Conservation (phyloP, 2,113 vertebrate genomes). For the Melierax canorus region DNA sequence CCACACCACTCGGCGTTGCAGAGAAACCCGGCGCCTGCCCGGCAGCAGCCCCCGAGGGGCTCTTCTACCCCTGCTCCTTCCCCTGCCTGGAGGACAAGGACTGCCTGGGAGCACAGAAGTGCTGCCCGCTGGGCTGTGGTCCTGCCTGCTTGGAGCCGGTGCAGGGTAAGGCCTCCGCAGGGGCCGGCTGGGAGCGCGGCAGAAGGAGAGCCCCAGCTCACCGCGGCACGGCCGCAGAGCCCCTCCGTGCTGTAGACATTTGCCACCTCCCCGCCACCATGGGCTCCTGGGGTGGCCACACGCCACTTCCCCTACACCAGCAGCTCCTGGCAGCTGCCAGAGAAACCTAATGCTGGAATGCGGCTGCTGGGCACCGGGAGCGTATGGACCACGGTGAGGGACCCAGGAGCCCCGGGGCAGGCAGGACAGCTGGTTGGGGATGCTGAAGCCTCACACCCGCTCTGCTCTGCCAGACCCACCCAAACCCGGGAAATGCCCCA, state of each 20-base stretch:
- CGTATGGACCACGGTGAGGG: not conserved
- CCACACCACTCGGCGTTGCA: not conserved
- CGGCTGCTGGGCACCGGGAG: fast-evolving
- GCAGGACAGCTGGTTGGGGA: not conserved
- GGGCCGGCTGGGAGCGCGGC: not conserved
- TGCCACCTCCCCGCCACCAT: not conserved
- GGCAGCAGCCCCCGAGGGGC: not conserved
- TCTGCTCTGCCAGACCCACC: not conserved
- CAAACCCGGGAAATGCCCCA: not conserved
- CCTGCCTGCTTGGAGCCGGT: not conserved
- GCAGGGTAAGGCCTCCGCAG: not conserved
- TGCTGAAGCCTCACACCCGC: not conserved
- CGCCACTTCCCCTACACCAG: not conserved
- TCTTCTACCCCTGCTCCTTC: constrained; percentile 13
- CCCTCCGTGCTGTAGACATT: not conserved
- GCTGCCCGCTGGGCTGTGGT: constrained; percentile 8
- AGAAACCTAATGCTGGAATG: fast-evolving
- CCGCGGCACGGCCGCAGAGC: not conserved
- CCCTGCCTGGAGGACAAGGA: constrained; percentile 32
- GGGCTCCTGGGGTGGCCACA: no score
- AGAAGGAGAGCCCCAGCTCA: not conserved
- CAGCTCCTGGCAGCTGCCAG: not conserved
- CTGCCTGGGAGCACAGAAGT: constrained; percentile 7
- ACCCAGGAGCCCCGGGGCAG: not conserved
- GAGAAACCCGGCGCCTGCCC: constrained; percentile 18